These are phyloP conservation scores for Girardinus metallicus DNA, from an alignment of 2,797 vertebrate species.

Conservation along the genomic window DNA sequence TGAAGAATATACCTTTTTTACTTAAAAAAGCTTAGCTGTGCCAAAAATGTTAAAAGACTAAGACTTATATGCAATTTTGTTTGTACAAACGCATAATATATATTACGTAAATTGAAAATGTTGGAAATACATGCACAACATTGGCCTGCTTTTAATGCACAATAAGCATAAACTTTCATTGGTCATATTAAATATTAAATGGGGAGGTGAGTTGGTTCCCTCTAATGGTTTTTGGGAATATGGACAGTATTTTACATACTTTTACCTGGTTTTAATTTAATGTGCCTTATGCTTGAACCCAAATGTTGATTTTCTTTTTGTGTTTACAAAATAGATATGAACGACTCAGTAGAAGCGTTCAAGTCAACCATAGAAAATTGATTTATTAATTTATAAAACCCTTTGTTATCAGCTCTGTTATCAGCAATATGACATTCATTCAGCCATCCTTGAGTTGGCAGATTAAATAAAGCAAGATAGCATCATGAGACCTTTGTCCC, in stretches of 20 bases:
- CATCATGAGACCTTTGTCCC: background rate
- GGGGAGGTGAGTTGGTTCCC: background rate
- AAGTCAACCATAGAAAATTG: background rate
- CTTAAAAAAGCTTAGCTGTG: too few relatives aligned
- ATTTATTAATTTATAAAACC: background rate
- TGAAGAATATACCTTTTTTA: too few relatives aligned
- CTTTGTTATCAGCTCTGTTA: constrained; percentile 2
- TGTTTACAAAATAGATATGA: background rate
- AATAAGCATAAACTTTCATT: background rate
- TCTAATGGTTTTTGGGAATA: background rate
- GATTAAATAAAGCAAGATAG: background rate
- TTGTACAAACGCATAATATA: too few relatives aligned
- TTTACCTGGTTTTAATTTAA: background rate
- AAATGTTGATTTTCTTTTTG: background rate
- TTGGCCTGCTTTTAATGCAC: background rate
- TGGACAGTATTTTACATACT: background rate
- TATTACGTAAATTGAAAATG: too few relatives aligned
- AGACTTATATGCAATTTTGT: too few relatives aligned
- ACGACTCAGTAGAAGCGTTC: background rate
- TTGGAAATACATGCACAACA: too few relatives aligned
- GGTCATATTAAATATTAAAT: background rate
- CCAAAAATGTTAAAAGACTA: too few relatives aligned
- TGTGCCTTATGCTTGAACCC: background rate
- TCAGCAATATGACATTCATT: background rate
- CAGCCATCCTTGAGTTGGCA: background rate